Evolutionary conservation across 2,113 vertebrate genomes (phyloP), one percentile per base, ranked within the genome.

Genomic region (Phoenicopterus ruber): DNA sequence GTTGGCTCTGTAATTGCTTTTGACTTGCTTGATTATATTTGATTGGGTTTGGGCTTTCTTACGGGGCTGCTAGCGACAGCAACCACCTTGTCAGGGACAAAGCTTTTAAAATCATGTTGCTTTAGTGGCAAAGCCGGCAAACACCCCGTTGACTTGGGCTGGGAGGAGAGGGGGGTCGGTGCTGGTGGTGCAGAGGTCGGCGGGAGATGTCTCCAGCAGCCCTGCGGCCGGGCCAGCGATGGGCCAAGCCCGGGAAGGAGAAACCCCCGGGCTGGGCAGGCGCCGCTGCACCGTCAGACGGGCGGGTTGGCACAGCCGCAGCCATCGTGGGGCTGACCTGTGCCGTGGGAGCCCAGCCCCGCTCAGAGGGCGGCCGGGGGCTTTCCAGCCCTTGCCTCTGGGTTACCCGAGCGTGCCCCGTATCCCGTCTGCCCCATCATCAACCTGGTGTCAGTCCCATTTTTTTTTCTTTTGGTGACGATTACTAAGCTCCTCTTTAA

Each of bases 1-100:
- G 94, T 85, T 80, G 78, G 84, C 84, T 94, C 86, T 26, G 52
- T 94, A 95, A 94, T 97, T 95, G 89, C 91, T 85, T 89, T 87
- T 47, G 78, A 79, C 73, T 89, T 61, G 52, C 84, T 94, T 25
- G 58, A 70, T 90, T 89, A 21, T 34, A 47, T 57, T 72, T 91
- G 86, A 76, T 85, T 70, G 40, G 86, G 46, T 94, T 93, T 62
- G 81, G 91, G 71, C 73, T 91, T 82, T 58, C 62, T 72, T 25
- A 18, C 3, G 28, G 88, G 71, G 36, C 81, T 76, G 83, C 55
- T 24, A 9, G 70, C 2, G 26, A 66, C 94, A 93, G 92, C 90
- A 80, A 7, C 18, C 87, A 61, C 70, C 81, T 82, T 66, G 86
- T 58, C 11, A 3, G 89, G 71, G 73, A 58, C 78, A 58, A 72